Base-by-base conservation (phyloP, 2,888 invertebrate genomes). In the Blastobasis adustella region DNA sequence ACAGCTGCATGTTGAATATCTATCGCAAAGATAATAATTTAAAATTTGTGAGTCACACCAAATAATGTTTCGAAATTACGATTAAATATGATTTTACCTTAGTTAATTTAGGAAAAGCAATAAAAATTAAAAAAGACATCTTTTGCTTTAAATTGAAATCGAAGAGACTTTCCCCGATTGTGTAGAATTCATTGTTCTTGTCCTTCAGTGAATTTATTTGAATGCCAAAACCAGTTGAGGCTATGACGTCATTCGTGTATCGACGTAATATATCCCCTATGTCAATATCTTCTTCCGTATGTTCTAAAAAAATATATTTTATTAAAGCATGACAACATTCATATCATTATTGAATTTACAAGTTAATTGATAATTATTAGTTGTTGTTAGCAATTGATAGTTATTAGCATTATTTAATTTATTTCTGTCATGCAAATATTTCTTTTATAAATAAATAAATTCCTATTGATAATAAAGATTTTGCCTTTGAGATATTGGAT, bases 161-260 rank as follows among this genome's bases (percentile, higher is more conserved):
- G 42, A 79, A 73, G 10, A 80, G 37, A 0, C 49, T 53, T 50
- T 67, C 72, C 0, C 80, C 83, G 2, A 66, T 61, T 6, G 23
- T 23, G 3, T 23, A 23, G 23, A 23, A 23, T 23, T 23, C 23
- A 23, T 23, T 23, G 3, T 23, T 23, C 23, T 71, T 79, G 37
- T 91, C 78, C 46, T 79, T 76, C 39, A 91, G 54, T 0, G 92
- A 91, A 65, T 92, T 84, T 1, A 90, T 82, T 54, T 83, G 73
- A 0, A 91, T 74, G 0, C 91, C 91, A 55, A 91, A 91, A 0
- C 89, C 90, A 4, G 86, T 76, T 0, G 89, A 89, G 0, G 91
- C 91, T 23, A 92, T 23, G 23, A 23, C 23, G 23, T 23, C 23
- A 23, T 23, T 23, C 23, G 23, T 23, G 23, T 23, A 23, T 23